These are phyloP conservation scores for Drosophila nasuta DNA, from an alignment of 1,140 invertebrate species.

Conservation along the genomic window DNA sequence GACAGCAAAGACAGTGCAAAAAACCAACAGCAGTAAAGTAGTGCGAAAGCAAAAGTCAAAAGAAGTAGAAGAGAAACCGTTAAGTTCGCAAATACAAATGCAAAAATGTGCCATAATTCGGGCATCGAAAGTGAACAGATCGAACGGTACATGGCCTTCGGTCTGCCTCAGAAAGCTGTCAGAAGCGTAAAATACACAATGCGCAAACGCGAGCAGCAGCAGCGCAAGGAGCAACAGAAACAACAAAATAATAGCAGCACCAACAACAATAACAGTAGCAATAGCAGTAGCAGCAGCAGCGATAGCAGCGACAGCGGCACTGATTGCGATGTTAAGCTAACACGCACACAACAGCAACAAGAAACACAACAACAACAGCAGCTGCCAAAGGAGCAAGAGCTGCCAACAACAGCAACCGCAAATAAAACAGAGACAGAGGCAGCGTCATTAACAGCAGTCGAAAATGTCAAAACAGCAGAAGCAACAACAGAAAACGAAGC, in stretches of 20 bases:
- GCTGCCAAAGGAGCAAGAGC: constrained; percentile 9
- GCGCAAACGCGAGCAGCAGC: constrained; percentile 66
- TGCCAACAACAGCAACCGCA: not conserved
- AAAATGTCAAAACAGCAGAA: constrained; percentile 36
- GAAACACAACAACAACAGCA: constrained; percentile 12
- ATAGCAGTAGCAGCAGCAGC: constrained; percentile 10
- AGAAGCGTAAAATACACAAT: constrained; percentile 75
- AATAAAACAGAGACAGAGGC: constrained; percentile 14
- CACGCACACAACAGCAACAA: constrained; percentile 6
- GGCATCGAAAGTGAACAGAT: constrained; percentile 80
- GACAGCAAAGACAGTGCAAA: not conserved
- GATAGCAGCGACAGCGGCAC: constrained; percentile 38
- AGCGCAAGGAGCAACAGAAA: constrained; percentile 50
- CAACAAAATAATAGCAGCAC: constrained; percentile 24
- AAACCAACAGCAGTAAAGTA: constrained; percentile 19
- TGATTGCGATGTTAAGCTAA: constrained; percentile 23
- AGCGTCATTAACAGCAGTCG: constrained; percentile 25
- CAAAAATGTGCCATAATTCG: constrained; percentile 83
- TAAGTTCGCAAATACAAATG: constrained; percentile 61
- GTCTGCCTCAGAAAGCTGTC: constrained; percentile 79
- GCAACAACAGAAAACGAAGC: constrained; percentile 12
- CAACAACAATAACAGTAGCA: constrained; percentile 19
- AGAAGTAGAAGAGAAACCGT: constrained; percentile 31
- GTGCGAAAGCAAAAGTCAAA: constrained; percentile 27
- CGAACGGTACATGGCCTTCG: constrained; percentile 72